Conservation (phyloP, 2,797 vertebrate genomes). For the Danionella dracula region DNA sequence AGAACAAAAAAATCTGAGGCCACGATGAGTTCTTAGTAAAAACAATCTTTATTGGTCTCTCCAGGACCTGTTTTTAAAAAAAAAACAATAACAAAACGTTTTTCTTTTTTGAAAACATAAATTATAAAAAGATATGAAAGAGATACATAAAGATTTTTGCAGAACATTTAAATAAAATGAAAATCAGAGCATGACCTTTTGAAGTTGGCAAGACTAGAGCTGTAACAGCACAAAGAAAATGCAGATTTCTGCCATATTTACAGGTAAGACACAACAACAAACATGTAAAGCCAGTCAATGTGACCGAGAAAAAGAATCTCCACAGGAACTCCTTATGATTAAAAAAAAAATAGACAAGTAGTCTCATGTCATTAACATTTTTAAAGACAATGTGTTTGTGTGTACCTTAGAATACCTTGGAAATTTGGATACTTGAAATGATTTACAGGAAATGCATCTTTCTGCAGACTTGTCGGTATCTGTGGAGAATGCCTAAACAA, state of each 20-base stretch:
- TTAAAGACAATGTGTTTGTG: constrained; percentile 46
- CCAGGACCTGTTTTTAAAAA: constrained; percentile 48
- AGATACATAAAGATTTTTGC: constrained; percentile 61
- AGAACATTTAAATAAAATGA: constrained; percentile 65
- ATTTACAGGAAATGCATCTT: not conserved
- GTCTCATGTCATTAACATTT: constrained; percentile 43
- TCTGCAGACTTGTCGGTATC: constrained; percentile 41
- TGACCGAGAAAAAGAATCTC: constrained; percentile 62
- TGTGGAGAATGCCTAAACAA: constrained; percentile 48
- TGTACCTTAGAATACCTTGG: not conserved
- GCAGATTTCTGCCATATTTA: constrained; percentile 35
- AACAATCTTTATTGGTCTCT: constrained; percentile 63
- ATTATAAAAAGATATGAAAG: constrained; percentile 62
- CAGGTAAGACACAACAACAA: constrained; percentile 33
- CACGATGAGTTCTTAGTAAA: not conserved
- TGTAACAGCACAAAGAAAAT: constrained; percentile 16
- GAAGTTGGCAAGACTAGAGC: constrained; percentile 29
- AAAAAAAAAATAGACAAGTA: constrained; percentile 38
- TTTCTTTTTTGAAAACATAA: constrained; percentile 63
- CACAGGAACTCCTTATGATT: constrained; percentile 47
- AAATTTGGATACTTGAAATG: constrained; percentile 9
- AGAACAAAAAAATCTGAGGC: not conserved
- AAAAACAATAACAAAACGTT: constrained; percentile 43
- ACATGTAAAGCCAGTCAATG: constrained; percentile 66
- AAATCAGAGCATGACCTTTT: constrained; percentile 24